Evolutionary conservation across 1,140 invertebrate genomes (phyloP).

Genomic region (Procambarus clarkii): DNA sequence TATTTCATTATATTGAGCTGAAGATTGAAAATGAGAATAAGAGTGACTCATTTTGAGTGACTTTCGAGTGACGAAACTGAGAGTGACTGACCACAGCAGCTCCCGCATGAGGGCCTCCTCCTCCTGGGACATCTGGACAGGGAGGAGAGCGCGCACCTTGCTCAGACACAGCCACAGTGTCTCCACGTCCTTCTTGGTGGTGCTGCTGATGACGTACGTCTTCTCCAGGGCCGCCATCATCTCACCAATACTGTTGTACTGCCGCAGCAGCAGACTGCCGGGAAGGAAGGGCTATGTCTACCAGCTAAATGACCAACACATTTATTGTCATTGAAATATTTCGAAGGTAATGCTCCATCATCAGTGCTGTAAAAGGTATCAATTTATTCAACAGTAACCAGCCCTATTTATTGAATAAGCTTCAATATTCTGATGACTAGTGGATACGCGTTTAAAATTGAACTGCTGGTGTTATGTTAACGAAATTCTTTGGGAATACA

Average conservation of each 20-base stretch:
- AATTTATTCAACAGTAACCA: too few relatives aligned
- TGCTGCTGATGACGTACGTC: constrained; percentile 96
- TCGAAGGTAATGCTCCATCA: not conserved
- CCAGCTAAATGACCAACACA: not conserved
- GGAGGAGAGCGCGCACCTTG: constrained; percentile 94
- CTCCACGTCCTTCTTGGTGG: constrained; percentile 93
- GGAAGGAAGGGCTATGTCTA: not conserved
- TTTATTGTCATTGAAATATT: not conserved
- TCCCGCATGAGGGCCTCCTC: constrained; percentile 98
- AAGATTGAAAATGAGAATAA: too few relatives aligned
- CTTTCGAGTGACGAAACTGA: too few relatives aligned
- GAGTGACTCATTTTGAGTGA: too few relatives aligned
- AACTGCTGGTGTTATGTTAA: too few relatives aligned
- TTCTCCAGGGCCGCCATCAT: constrained; percentile 94
- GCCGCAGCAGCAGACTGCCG: constrained; percentile 90
- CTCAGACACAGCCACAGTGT: constrained; percentile 96
- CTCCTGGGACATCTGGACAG: constrained; percentile 98
- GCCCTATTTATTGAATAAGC: too few relatives aligned
- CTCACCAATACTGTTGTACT: constrained; percentile 98
- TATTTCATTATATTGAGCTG: too few relatives aligned
- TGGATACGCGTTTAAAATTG: too few relatives aligned
- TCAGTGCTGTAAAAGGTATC: not conserved
- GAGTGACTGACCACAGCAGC: constrained; percentile 86
- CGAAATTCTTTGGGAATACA: too few relatives aligned
- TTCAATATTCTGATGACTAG: too few relatives aligned